A percentile compares a stretch with the other conserved stretches of the same genome.
Evolutionary conservation across 2,113 vertebrate species (phyloP).

Genomic region (Hippocampus comes): DNA sequence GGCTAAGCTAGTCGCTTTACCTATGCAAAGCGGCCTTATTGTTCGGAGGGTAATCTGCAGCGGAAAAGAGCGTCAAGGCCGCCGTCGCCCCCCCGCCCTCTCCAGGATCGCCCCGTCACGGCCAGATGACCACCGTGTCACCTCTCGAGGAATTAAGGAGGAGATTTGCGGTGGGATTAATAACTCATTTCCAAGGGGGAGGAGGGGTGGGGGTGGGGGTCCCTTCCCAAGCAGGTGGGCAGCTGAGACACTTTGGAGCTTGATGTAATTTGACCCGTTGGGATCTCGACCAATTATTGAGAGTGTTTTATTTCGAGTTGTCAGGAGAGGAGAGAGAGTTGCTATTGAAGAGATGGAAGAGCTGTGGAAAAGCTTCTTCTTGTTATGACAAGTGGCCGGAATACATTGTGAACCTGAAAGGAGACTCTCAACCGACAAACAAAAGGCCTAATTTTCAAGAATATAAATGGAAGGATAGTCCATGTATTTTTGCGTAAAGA

Average conservation of each 20-base stretch:
- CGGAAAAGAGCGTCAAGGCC: constrained; percentile 39
- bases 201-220: too few species aligned
- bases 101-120: constrained; percentile 44
- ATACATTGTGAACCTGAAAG: neutral
- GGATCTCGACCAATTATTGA: constrained; percentile 66
- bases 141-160: constrained; percentile 45
- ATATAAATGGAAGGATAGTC: too few species aligned
- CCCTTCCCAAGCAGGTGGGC: constrained; percentile 22
- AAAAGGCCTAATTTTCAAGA: too few species aligned
- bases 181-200: constrained; percentile 42
- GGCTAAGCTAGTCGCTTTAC: constrained; percentile 59
- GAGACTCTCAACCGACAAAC: too few species aligned
- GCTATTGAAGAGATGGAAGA: neutral
- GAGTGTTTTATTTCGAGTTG: constrained; percentile 51
- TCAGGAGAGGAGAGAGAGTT: neutral
- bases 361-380: neutral
- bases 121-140: constrained; percentile 55
- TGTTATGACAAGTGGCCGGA: neutral
- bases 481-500: too few species aligned
- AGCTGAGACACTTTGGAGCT: constrained; percentile 45
- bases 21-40: constrained; percentile 71
- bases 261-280: constrained; percentile 63
- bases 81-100: constrained; percentile 31
- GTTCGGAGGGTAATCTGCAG: constrained; percentile 60
- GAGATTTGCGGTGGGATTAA: constrained; percentile 55